Conservation (phyloP, 2,888 invertebrate genomes). For the Steinernema scapterisci region DNA sequence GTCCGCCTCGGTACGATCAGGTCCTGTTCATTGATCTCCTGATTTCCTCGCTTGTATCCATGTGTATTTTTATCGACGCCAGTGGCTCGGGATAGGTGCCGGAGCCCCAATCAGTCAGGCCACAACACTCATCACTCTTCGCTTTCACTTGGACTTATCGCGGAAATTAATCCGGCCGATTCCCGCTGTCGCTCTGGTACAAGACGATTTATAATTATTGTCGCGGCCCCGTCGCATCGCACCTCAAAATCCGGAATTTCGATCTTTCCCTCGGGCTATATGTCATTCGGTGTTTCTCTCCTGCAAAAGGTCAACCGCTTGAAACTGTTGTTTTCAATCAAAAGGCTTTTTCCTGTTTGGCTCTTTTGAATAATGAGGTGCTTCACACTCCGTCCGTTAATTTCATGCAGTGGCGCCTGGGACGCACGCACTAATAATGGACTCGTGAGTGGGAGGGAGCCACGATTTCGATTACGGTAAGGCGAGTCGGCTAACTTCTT, state of each 20-base stretch:
- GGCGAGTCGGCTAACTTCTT: neutral
- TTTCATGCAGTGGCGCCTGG: too few species aligned
- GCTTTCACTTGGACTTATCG: constrained; percentile 1
- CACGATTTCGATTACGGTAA: neutral
- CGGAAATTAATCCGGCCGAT: neutral
- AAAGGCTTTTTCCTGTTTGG: too few species aligned
- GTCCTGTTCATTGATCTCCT: constrained; percentile 9
- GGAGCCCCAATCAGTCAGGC: neutral
- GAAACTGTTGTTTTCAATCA: too few species aligned
- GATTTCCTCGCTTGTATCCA: neutral
- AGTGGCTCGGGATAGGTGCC: neutral
- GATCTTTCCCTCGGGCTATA: too few species aligned
- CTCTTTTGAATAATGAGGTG: too few species aligned
- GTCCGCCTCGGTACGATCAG: neutral
- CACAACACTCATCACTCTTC: neutral
- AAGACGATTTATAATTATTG: constrained; percentile 9
- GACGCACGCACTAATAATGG: neutral
- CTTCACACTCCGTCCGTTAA: too few species aligned
- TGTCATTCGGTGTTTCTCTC: too few species aligned
- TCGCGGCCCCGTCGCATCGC: neutral
- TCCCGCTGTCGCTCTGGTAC: neutral
- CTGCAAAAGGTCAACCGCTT: too few species aligned
- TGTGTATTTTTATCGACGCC: neutral
- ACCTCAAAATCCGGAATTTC: neutral
- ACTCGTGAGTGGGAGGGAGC: neutral